These are phyloP conservation scores for Zosterops borbonicus DNA, from an alignment of 2,113 vertebrate species.

Conservation along the genomic window DNA sequence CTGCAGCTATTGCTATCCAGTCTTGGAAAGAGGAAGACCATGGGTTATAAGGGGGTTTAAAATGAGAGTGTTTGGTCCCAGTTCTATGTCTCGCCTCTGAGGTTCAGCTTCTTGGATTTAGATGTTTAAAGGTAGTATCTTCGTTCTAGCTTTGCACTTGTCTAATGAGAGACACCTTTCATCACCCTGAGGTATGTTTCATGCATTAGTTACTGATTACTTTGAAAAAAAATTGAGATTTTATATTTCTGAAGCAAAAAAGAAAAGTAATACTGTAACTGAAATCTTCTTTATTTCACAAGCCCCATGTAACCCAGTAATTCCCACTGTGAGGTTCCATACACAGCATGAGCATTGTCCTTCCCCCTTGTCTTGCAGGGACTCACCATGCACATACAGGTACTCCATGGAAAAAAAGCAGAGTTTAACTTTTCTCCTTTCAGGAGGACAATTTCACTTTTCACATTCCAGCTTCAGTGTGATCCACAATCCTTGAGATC, in stretches of 20 bases:
- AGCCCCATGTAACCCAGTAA: background rate
- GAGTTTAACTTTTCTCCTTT: background rate
- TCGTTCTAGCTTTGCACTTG: background rate
- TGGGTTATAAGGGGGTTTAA: background rate
- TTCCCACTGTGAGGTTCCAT: slow-evolving; percentile 6
- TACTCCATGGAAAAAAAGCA: background rate
- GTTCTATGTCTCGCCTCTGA: background rate
- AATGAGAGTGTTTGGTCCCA: background rate
- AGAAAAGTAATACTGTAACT: slow-evolving; percentile 9
- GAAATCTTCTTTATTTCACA: slow-evolving; percentile 64
- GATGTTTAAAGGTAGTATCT: background rate
- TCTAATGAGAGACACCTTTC: background rate
- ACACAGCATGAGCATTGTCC: background rate
- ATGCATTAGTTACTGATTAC: slow-evolving; percentile 1
- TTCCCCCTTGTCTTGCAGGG: background rate
- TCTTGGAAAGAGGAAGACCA: background rate
- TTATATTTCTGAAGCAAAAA: slow-evolving; percentile 27
- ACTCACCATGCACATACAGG: background rate
- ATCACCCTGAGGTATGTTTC: slow-evolving; percentile 1
- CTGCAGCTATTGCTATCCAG: background rate
- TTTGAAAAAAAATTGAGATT: background rate
- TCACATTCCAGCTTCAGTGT: background rate
- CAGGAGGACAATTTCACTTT: background rate
- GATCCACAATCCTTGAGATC: background rate
- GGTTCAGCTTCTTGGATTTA: slow-evolving; percentile 26